Evolutionary conservation across 2,113 vertebrate genomes (phyloP), one percentile per base, ranked within the genome.

Genomic region (cat (Felis catus)): DNA sequence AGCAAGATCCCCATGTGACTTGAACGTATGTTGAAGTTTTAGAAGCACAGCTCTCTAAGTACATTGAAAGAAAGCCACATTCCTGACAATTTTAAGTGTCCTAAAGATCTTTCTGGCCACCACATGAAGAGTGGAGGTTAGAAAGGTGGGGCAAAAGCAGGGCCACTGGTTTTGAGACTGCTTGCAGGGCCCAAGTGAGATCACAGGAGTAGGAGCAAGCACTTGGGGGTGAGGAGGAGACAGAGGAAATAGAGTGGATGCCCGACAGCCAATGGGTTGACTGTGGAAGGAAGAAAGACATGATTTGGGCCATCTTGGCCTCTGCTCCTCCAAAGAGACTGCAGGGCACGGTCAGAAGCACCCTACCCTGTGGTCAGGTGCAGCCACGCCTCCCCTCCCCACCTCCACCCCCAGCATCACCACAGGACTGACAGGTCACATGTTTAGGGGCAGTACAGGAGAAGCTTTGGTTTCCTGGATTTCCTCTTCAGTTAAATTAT

Each of bases 41-140:
- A 65, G 70, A 92, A 95, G 31, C n/a, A 31, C 15, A 84, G 31
- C 51, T 85, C 29, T 94, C 31, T n/a, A 66, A 48, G 81, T 82
- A 84, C 2, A 7, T 53, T 21, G 48, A 74, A 81, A 23, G 48
- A 61, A 96, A 81, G 33, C 66, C 31, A n/a, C 39, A 4, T 73
- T 92, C 33, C 36, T 73, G 23, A 29, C 41, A 53, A 66, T 55
- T 27, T 15, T 41, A 89, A 51, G 21, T 41, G 6, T 83, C 53
- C 78, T 36, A 73, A 90, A 93, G 53, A 41, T 58, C 73, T 39
- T 27, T 73, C 27, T 7, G 2, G n/a, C 45, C 33, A 16, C 55
- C 36, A 1, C 11, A 1, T 23, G 13, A 61, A 81, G 29, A 78
- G 23, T 33, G 3, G 45, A 25, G 31, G 55, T 39, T 14, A 36